phyloP scores from a whole-genome alignment of 2,113 vertebrate species.

The Syngnathoides biaculeatus region DNA sequence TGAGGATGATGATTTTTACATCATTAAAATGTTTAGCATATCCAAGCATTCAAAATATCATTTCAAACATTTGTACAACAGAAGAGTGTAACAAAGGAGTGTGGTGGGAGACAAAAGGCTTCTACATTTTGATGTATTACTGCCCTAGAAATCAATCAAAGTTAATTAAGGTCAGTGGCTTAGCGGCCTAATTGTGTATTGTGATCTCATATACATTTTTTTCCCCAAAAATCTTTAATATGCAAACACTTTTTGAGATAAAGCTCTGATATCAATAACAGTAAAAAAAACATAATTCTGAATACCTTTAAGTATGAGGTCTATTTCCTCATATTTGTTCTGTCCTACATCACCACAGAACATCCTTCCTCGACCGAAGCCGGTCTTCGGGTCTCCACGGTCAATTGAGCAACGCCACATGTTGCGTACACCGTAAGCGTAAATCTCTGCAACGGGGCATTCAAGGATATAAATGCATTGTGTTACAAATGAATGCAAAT shows the following conservation, averaged over 20 bases:
- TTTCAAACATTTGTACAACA: too few species aligned
- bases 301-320: conserved; percentile 72
- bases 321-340: conserved; percentile 80
- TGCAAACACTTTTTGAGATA: not conserved
- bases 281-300: not conserved
- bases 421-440: conserved; percentile 79
- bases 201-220: not conserved
- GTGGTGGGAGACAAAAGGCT: too few species aligned
- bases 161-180: too few species aligned
- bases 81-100: too few species aligned
- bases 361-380: conserved; percentile 68
- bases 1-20: too few species aligned
- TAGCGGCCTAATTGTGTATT: not conserved
- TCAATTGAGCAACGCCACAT: conserved; percentile 84
- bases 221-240: not conserved
- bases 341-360: conserved; percentile 81
- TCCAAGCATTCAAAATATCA: too few species aligned
- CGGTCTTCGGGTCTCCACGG: conserved; percentile 69
- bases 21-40: too few species aligned
- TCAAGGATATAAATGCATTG: not conserved
- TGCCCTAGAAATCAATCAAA: too few species aligned
- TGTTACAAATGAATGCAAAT: not conserved
- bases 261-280: not conserved
- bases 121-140: too few species aligned
- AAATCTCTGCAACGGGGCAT: conserved; percentile 61